Evolutionary conservation across 2,888 invertebrate genomes (phyloP).

Genomic region (Coleophora deauratella): DNA sequence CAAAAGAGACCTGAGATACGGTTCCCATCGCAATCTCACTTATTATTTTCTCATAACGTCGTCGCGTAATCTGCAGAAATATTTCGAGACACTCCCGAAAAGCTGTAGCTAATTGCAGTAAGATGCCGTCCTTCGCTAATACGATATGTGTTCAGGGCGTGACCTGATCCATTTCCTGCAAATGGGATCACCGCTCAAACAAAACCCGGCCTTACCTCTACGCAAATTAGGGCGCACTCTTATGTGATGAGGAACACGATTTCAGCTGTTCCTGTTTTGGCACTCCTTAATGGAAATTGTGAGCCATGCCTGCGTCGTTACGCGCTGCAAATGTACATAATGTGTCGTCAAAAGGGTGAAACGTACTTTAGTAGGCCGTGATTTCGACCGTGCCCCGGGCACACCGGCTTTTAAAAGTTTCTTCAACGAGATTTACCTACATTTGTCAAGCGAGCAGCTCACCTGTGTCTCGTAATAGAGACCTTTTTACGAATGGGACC

Average conservation of each 20-base stretch:
- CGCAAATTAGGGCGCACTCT: slow-evolving; percentile 36
- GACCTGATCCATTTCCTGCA: slow-evolving; percentile 32
- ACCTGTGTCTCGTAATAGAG: slow-evolving; percentile 14
- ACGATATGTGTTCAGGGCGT: slow-evolving; percentile 68
- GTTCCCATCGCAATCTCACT: too few relatives aligned
- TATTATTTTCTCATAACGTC: too few relatives aligned
- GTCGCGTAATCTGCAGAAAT: too few relatives aligned
- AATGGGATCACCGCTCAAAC: slow-evolving; percentile 21
- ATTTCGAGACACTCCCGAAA: slow-evolving; percentile 46
- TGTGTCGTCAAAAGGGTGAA: slow-evolving; percentile 73
- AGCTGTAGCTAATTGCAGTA: slow-evolving; percentile 68
- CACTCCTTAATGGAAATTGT: slow-evolving; percentile 67
- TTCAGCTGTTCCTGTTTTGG: slow-evolving; percentile 46
- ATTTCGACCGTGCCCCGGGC: slow-evolving; percentile 52
- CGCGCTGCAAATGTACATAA: slow-evolving; percentile 71
- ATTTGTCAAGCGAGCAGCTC: slow-evolving; percentile 33
- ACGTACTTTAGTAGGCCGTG: slow-evolving; percentile 68
- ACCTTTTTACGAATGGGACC: slow-evolving; percentile 15
- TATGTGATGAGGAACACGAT: slow-evolving; percentile 27
- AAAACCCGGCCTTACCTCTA: slow-evolving; percentile 22
- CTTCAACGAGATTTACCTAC: slow-evolving; percentile 41
- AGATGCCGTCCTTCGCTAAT: slow-evolving; percentile 71
- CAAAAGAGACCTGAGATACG: too few relatives aligned
- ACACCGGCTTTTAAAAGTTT: slow-evolving; percentile 60
- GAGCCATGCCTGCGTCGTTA: slow-evolving; percentile 70